Evolutionary conservation across 2,113 vertebrate genomes (phyloP).

Genomic region (Vulpes ferrilata): DNA sequence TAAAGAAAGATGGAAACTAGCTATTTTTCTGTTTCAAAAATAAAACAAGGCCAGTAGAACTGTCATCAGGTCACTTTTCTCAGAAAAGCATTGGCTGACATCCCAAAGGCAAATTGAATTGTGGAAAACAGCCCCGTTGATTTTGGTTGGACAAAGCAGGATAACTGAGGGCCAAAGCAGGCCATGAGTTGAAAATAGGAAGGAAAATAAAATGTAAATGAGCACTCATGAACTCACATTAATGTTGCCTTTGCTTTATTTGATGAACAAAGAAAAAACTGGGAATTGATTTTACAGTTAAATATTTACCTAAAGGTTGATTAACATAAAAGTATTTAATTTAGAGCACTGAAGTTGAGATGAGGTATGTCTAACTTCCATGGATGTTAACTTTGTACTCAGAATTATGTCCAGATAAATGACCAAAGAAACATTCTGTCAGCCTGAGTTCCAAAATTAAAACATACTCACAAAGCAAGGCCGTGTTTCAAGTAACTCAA

Average conservation of each 20-base stretch:
- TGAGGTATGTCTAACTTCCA: not conserved
- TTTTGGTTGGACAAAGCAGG: slow-evolving; percentile 11
- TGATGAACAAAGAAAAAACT: not conserved
- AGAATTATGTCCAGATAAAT: not conserved
- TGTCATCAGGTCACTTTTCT: not conserved
- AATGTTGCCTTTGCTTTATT: not conserved
- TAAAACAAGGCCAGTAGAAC: slow-evolving; percentile 59
- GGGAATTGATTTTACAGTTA: not conserved
- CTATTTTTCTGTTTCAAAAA: slow-evolving; percentile 72
- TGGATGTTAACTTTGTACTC: not conserved
- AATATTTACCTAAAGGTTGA: not conserved
- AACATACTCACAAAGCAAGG: not conserved
- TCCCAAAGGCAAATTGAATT: not conserved
- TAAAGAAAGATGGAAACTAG: slow-evolving; percentile 60
- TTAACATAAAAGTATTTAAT: slow-evolving; percentile 24
- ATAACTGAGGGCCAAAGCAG: slow-evolving; percentile 37
- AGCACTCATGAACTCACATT: not conserved
- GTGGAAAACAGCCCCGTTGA: not conserved
- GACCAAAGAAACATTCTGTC: not conserved
- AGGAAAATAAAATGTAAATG: slow-evolving; percentile 16
- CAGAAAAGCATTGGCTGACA: slow-evolving; percentile 29
- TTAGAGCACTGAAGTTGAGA: not conserved
- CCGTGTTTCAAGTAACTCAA: slow-evolving; percentile 15
- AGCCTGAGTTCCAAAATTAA: not conserved
- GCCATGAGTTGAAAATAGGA: not conserved